Percentiles rank a stretch among this genome's conserved stretches.
phyloP scores from a whole-genome alignment of 2,888 invertebrate species.

The Agrotis clavis region DNA sequence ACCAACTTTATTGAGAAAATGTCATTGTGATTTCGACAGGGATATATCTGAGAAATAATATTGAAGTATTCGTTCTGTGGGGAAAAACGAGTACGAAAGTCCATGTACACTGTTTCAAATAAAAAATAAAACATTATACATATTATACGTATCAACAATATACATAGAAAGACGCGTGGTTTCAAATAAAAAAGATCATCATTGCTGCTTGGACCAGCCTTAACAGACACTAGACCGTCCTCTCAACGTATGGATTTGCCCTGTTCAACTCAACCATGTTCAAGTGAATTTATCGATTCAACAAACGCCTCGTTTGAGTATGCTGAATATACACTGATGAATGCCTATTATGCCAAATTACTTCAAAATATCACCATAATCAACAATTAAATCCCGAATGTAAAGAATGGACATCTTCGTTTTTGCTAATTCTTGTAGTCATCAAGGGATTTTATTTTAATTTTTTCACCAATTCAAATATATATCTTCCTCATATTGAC shows the following conservation, averaged over 20 bases:
- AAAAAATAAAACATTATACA: neutral
- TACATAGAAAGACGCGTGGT: neutral
- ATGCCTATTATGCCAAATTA: neutral
- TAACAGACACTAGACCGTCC: no score
- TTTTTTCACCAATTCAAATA: constrained; percentile 3
- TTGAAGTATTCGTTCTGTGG: neutral
- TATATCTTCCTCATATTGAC: constrained; percentile 25
- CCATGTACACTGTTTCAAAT: neutral
- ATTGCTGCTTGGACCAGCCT: no score
- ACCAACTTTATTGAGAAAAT: neutral
- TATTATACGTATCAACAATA: neutral
- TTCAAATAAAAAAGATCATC: no score
- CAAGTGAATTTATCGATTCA: no score
- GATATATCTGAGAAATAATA: neutral
- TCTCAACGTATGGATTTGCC: no score
- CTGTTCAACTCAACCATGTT: no score
- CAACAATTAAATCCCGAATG: neutral
- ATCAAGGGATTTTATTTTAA: neutral
- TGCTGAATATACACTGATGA: no score
- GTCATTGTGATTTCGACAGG: neutral
- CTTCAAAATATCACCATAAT: neutral
- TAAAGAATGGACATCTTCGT: no score
- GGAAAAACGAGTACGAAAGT: neutral
- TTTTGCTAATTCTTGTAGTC: neutral
- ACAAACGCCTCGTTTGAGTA: no score